Percentiles rank a stretch among this genome's conserved stretches.
Evolutionary conservation across 2,888 invertebrate genomes (phyloP).

Genomic region (Rotaria magnacalcarata): DNA sequence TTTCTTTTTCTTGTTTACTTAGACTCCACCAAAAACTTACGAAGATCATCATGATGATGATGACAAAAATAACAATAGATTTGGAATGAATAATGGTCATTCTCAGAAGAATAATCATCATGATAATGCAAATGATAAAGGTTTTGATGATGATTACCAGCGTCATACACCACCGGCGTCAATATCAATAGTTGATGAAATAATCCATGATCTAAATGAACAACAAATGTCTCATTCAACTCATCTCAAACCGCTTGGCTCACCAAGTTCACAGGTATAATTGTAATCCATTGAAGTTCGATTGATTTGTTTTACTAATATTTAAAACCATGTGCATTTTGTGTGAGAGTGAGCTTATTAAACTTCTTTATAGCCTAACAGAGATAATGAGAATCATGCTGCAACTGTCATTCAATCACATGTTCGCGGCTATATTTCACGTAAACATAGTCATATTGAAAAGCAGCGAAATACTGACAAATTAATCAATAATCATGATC

Average conservation of each 20-base stretch:
- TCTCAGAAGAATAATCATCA: neutral
- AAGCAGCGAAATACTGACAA: neutral
- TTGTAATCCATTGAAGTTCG: neutral
- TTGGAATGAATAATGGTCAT: neutral
- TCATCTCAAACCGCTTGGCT: neutral
- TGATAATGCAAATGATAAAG: neutral
- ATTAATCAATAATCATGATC: neutral
- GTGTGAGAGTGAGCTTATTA: neutral
- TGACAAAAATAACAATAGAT: neutral
- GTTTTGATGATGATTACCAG: neutral
- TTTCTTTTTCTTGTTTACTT: neutral
- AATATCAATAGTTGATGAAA: neutral
- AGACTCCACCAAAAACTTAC: neutral
- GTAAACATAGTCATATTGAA: neutral
- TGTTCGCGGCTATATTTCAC: conserved; percentile 4
- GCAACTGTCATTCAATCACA: conserved; percentile 21
- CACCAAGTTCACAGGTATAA: neutral
- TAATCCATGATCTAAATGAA: neutral
- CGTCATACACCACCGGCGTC: neutral
- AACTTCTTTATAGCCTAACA: neutral
- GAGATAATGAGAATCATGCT: neutral
- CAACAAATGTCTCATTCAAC: neutral
- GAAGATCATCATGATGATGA: neutral
- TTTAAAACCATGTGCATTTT: neutral
- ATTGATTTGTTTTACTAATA: neutral